Percentiles rank a stretch among this genome's conserved stretches.
These are phyloP conservation scores for Tachystola acroxantha DNA, from an alignment of 2,888 invertebrate species.

Conservation along the genomic window DNA sequence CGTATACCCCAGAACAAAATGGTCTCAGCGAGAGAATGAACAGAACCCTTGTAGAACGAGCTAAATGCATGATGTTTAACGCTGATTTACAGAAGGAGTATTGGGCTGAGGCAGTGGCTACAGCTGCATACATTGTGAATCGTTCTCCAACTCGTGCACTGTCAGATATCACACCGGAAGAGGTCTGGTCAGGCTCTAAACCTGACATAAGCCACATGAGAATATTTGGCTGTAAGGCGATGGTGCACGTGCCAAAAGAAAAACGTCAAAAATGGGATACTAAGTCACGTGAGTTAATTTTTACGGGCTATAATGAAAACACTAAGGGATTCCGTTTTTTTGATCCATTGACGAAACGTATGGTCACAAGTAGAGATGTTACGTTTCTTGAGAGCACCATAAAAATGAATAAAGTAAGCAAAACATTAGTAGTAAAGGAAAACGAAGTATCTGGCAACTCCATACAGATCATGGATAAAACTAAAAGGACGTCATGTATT, in stretches of 20 bases:
- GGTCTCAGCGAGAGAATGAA: constrained; percentile 10
- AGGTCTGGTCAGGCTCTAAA: constrained; percentile 13
- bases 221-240: constrained; percentile 13
- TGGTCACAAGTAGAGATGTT: constrained; percentile 18
- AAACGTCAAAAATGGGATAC: constrained; percentile 11
- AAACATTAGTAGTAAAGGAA: too few relatives aligned
- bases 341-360: constrained; percentile 12
- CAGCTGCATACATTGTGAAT: constrained; percentile 11
- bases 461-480: too few relatives aligned
- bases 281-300: constrained; percentile 11
- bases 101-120: constrained; percentile 7
- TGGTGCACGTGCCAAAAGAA: constrained; percentile 16
- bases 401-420: too few relatives aligned
- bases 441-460: too few relatives aligned
- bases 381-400: constrained; percentile 10
- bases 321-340: constrained; percentile 16
- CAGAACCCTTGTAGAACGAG: constrained; percentile 11
- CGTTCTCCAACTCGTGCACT: constrained; percentile 8
- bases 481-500: too few relatives aligned
- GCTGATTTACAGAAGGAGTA: constrained; percentile 10
- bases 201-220: constrained; percentile 11
- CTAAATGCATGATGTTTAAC: constrained; percentile 11
- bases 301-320: constrained; percentile 13
- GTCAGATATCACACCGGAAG: constrained; percentile 16
- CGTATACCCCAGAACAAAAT: constrained; percentile 13